These are phyloP conservation scores for Siniperca scherzeri DNA, from an alignment of 2,797 vertebrate species.

Conservation along the genomic window DNA sequence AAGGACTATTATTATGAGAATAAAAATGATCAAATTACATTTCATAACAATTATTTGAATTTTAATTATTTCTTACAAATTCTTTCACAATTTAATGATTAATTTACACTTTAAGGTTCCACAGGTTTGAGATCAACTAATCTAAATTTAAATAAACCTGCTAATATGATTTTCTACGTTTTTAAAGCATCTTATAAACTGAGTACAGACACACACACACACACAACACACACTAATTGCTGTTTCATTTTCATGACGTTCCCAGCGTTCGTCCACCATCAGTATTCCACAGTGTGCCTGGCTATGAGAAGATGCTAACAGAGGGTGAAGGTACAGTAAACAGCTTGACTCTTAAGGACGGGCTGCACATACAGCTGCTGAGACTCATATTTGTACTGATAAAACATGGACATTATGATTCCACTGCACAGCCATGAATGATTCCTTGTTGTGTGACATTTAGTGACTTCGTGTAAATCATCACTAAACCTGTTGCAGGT, in stretches of 20 bases:
- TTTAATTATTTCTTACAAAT: not conserved
- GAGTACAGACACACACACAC: too few species aligned
- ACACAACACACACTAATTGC: not conserved
- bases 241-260: not conserved
- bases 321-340: constrained; percentile 4
- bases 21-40: too few species aligned
- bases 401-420: too few species aligned
- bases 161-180: too few species aligned
- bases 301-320: not conserved
- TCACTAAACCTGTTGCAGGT: not conserved
- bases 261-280: not conserved
- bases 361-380: too few species aligned
- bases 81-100: not conserved
- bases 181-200: too few species aligned
- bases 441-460: not conserved
- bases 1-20: too few species aligned
- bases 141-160: not conserved
- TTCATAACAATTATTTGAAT: too few species aligned
- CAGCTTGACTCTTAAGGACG: too few species aligned
- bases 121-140: not conserved
- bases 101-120: not conserved
- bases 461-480: not conserved
- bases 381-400: too few species aligned
- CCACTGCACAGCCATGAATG: not conserved
- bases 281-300: not conserved